Percentiles rank a stretch among this genome's conserved stretches.
These are phyloP conservation scores for Plumapathes pennacea DNA, from an alignment of 92 coral and sea anemone species.

Conservation along the genomic window DNA sequence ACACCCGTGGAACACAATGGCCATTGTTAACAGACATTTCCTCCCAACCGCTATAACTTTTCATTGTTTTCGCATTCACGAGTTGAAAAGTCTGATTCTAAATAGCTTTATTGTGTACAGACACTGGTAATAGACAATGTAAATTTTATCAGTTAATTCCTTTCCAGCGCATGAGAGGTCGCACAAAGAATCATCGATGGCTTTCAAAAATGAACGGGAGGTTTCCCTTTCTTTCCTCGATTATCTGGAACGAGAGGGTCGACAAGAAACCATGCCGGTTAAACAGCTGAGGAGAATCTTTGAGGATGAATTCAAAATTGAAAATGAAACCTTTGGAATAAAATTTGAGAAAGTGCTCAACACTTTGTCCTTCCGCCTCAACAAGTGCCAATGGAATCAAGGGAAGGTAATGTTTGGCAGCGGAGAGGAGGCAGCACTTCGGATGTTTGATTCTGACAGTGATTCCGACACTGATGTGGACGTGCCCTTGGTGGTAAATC, in stretches of 20 bases:
- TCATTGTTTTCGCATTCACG: too few relatives aligned
- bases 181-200: too few relatives aligned
- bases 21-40: too few relatives aligned
- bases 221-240: neutral
- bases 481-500: too few relatives aligned
- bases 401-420: slow-evolving; percentile 60
- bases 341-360: slow-evolving; percentile 38
- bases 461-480: slow-evolving; percentile 14
- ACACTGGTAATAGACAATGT: too few relatives aligned
- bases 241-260: slow-evolving; percentile 30
- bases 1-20: too few relatives aligned
- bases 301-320: slow-evolving; percentile 7
- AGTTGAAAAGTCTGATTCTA: too few relatives aligned
- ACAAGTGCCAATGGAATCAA: slow-evolving; percentile 41
- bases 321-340: neutral
- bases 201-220: too few relatives aligned
- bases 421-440: slow-evolving; percentile 70
- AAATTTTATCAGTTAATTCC: too few relatives aligned
- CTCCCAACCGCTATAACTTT: too few relatives aligned
- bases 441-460: slow-evolving; percentile 23
- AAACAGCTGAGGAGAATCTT: slow-evolving; percentile 35
- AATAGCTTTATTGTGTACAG: too few relatives aligned
- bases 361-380: slow-evolving; percentile 48
- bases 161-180: too few relatives aligned
- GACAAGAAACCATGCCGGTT: slow-evolving; percentile 37